A percentile compares a stretch with the other conserved stretches of the same genome.
These are phyloP conservation scores for Agriotes lineatus DNA, from an alignment of 2,888 invertebrate genomes.

Conservation along the genomic window DNA sequence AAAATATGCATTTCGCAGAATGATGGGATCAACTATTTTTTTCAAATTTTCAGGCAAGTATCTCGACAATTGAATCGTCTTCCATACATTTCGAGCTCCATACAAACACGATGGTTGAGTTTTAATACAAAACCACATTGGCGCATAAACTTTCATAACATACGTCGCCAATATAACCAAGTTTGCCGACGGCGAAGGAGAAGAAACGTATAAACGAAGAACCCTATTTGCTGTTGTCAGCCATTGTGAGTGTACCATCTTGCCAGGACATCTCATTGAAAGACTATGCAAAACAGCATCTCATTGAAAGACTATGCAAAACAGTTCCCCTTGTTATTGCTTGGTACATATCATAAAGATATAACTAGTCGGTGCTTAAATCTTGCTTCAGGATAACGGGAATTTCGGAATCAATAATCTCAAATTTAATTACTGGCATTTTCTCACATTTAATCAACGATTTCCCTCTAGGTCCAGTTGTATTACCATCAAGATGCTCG, in stretches of 20 bases:
- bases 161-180: neutral
- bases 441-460: conserved; percentile 1
- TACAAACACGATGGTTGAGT: neutral
- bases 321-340: neutral
- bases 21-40: no score
- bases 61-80: neutral
- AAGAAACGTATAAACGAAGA: neutral
- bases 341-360: neutral
- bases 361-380: neutral
- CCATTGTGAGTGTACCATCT: no score
- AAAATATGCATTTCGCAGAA: no score
- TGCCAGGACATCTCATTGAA: no score
- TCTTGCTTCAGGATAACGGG: conserved; percentile 1
- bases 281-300: no score
- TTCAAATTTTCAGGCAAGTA: conserved; percentile 3
- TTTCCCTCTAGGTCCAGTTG: neutral
- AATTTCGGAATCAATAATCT: conserved; percentile 1
- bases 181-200: neutral
- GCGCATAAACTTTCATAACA: neutral
- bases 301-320: conserved; percentile 1
- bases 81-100: neutral
- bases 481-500: neutral
- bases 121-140: conserved; percentile 14
- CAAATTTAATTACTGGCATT: conserved; percentile 1
- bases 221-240: no score